Evolutionary conservation across 1,140 invertebrate genomes (phyloP).

Genomic region (Pissodes strobi): DNA sequence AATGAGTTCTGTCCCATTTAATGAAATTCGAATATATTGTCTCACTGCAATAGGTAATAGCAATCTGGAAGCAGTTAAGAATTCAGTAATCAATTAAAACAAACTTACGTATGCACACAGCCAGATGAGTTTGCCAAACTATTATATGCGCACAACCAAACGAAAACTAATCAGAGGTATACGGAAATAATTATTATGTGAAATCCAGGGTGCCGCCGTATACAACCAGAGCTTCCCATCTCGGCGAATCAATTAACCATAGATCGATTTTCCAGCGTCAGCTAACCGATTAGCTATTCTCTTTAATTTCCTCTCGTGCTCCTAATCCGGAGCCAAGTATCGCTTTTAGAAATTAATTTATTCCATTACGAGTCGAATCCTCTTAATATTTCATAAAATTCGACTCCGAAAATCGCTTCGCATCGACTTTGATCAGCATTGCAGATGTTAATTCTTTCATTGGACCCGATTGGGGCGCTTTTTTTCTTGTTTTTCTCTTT

Average conservation of each 20-base stretch:
- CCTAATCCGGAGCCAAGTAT: conserved; percentile 33
- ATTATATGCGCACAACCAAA: conserved; percentile 15
- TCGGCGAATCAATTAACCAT: conserved; percentile 32
- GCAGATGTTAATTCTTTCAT: conserved; percentile 38
- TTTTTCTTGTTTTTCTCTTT: conserved; percentile 24
- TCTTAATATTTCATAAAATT: conserved; percentile 37
- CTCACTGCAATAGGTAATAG: no score
- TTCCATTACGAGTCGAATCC: conserved; percentile 37
- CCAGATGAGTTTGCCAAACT: no score
- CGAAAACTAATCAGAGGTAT: conserved; percentile 16
- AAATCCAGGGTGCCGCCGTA: no score
- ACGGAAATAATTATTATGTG: conserved; percentile 15
- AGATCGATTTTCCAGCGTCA: conserved; percentile 27
- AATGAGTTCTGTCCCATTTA: no score
- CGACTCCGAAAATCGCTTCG: conserved; percentile 28
- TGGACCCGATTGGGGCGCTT: conserved; percentile 1
- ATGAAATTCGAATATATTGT: no score
- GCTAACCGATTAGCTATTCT: conserved; percentile 32
- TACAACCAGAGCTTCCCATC: no score
- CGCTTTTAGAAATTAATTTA: conserved; percentile 37
- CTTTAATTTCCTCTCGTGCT: conserved; percentile 34
- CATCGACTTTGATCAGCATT: conserved; percentile 37
- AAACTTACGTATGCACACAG: background rate
- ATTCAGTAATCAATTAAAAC: background rate
- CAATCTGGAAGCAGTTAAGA: no score